These are phyloP conservation scores for Bothrops alternatus DNA, from an alignment of 2,797 vertebrate species.

Conservation along the genomic window DNA sequence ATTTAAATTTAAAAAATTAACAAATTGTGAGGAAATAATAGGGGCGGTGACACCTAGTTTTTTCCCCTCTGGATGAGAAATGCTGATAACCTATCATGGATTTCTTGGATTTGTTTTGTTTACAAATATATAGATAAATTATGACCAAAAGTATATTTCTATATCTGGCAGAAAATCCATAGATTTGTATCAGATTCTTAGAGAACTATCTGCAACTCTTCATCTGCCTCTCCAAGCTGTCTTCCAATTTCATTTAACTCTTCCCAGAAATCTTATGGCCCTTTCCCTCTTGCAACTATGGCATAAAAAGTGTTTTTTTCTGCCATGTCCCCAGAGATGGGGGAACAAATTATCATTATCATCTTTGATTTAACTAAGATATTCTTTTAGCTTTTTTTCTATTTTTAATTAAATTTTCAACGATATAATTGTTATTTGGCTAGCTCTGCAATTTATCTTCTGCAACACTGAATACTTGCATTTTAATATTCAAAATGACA, in stretches of 20 bases:
- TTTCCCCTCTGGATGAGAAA: not conserved
- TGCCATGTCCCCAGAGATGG: not conserved
- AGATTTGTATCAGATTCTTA: not conserved
- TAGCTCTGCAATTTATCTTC: not conserved
- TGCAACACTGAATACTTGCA: not conserved
- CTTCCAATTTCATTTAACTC: not conserved
- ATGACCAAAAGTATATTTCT: not conserved
- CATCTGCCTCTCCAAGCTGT: not conserved
- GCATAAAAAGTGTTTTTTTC: not conserved
- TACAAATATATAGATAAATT: not conserved
- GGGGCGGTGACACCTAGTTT: not conserved
- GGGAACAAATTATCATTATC: not conserved
- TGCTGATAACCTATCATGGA: not conserved
- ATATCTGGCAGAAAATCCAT: not conserved
- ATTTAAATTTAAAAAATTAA: not conserved
- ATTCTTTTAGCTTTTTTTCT: not conserved
- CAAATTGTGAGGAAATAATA: not conserved
- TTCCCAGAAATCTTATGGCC: not conserved
- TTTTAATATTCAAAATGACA: not conserved
- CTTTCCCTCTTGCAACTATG: not conserved
- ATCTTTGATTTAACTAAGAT: not conserved
- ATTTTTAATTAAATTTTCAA: not conserved
- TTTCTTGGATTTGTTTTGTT: not conserved
- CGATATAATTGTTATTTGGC: not conserved
- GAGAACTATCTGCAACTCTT: not conserved